Evolutionary conservation across 2,888 invertebrate species (phyloP), one percentile per base, ranked within the genome.

Genomic region (Nomada fucata): DNA sequence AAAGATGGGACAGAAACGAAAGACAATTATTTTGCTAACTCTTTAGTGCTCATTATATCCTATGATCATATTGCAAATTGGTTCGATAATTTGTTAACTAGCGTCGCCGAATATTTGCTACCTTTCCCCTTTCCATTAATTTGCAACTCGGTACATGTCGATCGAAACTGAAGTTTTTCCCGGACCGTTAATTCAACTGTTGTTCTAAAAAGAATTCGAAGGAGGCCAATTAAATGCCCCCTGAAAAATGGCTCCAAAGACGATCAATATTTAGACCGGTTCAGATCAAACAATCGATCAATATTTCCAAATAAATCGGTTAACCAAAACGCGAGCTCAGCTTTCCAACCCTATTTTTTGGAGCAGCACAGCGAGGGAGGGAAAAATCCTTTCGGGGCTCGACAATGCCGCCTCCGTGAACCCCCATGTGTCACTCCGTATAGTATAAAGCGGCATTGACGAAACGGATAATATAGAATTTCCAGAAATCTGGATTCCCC

Each of bases 251-350:
- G 53, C 53, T 69, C 72, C 42, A 44, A 47, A 52, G 36, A 0
- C 2, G 63, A 87, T 90, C 88, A 90, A 91, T 91, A 91, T 91
- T 90, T 90, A 82, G 90, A 90, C 84, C 88, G 83, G 84, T 86
- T 81, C 69, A 81, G 78, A 86, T 83, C 81, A 73, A 73, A 87
- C 85, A 68, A 70, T 68, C 70, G 85, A 85, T 90, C 90, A 90
- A 90, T 91, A 91, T 92, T 92, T 91, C 86, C 89, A 91, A 91
- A 91, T 87, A 89, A 36, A 80, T 79, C 76, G 84, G 75, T 85
- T 84, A 85, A 84, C 87, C 83, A 67, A 70, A 73, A 77, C 59
- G 67, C 52, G 29, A 29, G 71, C 61, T 88, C 83, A 80, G 72
- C 83, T 90, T 90, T 89, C 80, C 77, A 75, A 64, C 76, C 76